Percentiles rank a stretch among this genome's conserved stretches.
These are phyloP conservation scores for Theristus sp. DNA, from an alignment of 2,888 invertebrate genomes.

Conservation along the genomic window DNA sequence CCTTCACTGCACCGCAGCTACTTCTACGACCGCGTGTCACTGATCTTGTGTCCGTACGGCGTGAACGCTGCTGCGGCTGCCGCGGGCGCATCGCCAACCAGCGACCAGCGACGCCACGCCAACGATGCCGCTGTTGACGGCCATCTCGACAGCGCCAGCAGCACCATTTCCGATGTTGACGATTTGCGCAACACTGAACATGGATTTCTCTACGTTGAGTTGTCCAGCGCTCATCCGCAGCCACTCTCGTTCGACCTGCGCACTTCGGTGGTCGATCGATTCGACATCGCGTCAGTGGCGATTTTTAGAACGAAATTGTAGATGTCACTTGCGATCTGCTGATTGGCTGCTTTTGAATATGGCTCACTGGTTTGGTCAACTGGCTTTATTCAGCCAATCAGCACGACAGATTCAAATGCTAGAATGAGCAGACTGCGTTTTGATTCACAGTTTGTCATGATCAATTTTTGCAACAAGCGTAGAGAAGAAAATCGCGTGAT, in stretches of 20 bases:
- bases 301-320: not conserved
- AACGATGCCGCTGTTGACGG: no score
- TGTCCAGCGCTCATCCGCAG: slow-evolving; percentile 46
- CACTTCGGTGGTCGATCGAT: slow-evolving; percentile 43
- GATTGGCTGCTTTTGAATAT: no score
- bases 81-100: not conserved
- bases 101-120: no score
- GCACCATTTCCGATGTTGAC: no score
- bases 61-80: not conserved
- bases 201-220: slow-evolving; percentile 37
- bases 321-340: not conserved
- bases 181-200: not conserved
- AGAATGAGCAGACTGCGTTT: no score
- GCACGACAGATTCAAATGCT: not conserved
- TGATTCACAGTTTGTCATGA: no score
- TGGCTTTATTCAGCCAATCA: not conserved
- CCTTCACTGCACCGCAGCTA: no score
- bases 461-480: no score
- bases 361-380: no score
- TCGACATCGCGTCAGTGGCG: slow-evolving; percentile 35
- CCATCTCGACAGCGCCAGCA: no score
- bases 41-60: slow-evolving; percentile 28
- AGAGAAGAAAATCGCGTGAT: not conserved
- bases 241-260: slow-evolving; percentile 43
- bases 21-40: slow-evolving; percentile 17